Evolutionary conservation across 2,797 vertebrate genomes (phyloP), one percentile per base, ranked within the genome.

Genomic region (Lagodon rhomboides): DNA sequence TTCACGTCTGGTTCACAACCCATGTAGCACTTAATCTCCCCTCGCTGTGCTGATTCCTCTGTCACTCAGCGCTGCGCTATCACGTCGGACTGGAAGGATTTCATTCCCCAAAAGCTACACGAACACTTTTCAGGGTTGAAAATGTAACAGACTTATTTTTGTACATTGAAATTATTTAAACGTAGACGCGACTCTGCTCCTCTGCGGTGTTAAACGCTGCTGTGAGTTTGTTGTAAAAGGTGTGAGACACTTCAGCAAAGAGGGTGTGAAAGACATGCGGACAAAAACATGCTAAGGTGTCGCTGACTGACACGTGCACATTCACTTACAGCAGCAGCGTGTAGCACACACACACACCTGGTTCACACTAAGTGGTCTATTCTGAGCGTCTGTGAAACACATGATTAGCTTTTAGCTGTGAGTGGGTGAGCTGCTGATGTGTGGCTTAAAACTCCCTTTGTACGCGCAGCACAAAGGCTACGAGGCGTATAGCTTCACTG

Each of bases 211-310:
- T 34, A 20, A 69, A 66, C 0, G 1, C 64, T 3, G 2, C 63
- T 15, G 25, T 22, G 43, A 20, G 12, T 68, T 66, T 61, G 64
- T 47, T 46, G 23, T 17, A 27, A 12, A 12, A 51, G 63, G 60
- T 51, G 65, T 15, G 53, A 73, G 23, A 62, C 50, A 8, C 27
- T 54, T 68, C 12, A 54, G 68, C 47, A 55, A 41, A 1, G 38
- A 68, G 12, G n/a, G 76, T 56, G 77, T 77, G 66, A 75, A 65
- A 25, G 54, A 53, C 53, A 44, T 5, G 30, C 43, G 64, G 55
- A 55, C 49, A 63, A 49, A 66, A 61, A 59, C 68, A 77, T 11
- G 61, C 96, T 96, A 87, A 96, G 95, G 97, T 89, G 92, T 95
- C 96, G 79, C 95, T 93, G 72, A 96, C 58, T 66, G 74, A 82